These are phyloP conservation scores for Holothuria leucospilota DNA, from an alignment of 53 echinoderm and acorn worm species.

Conservation along the genomic window DNA sequence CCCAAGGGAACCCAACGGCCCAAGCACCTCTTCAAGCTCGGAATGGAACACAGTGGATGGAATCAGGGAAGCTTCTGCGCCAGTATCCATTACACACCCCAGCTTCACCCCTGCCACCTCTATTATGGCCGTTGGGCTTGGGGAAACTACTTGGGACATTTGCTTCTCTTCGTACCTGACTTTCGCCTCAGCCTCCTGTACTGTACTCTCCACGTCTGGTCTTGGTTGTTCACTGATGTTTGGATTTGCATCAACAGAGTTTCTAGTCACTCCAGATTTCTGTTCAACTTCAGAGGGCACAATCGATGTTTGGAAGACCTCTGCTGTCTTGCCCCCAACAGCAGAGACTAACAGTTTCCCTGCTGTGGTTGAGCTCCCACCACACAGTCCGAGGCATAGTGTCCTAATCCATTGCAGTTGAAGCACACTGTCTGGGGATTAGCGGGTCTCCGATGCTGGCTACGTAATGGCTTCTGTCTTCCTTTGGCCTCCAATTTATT, in stretches of 20 bases:
- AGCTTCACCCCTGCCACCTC: constrained; percentile 31
- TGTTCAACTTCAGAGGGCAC: no score
- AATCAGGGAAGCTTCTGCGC: constrained; percentile 36
- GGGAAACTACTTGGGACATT: constrained; percentile 5
- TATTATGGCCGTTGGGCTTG: constrained; percentile 51
- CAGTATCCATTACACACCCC: constrained; percentile 38
- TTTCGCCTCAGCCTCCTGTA: neutral
- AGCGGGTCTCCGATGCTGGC: neutral
- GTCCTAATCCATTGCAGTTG: neutral
- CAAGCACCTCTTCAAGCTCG: neutral
- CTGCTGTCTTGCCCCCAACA: constrained; percentile 59
- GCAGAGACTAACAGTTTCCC: constrained; percentile 55
- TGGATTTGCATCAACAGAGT: no score
- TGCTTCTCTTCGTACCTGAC: no score
- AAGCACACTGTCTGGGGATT: neutral
- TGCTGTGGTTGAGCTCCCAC: neutral
- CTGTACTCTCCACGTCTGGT: no score
- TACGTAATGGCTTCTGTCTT: neutral
- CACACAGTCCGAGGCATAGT: neutral
- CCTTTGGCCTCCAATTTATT: neutral
- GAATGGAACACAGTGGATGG: constrained; percentile 33
- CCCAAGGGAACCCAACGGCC: no score
- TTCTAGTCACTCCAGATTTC: no score
- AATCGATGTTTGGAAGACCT: neutral
- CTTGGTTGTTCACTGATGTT: no score